A percentile compares a stretch with the other conserved stretches of the same genome.
phyloP scores from a whole-genome alignment of 2,888 invertebrate genomes.

The Eurytoma adleriae region DNA sequence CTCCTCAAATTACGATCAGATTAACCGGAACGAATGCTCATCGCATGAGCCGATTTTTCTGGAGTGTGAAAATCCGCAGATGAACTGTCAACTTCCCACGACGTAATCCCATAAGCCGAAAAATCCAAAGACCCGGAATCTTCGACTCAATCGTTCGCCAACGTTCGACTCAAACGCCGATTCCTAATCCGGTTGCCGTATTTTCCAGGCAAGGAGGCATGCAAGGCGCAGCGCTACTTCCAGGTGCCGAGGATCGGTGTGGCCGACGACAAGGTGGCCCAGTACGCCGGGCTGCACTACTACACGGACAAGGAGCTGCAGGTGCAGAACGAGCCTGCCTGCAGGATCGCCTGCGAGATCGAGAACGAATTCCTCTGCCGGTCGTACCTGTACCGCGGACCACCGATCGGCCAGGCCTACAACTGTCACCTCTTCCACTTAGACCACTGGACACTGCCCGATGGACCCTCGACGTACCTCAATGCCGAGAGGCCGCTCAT shows the following conservation, averaged over 20 bases:
- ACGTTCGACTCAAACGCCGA: too few relatives aligned
- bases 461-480: conserved; percentile 93
- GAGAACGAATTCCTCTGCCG: conserved; percentile 95
- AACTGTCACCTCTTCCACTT: conserved; percentile 95
- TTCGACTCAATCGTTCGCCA: too few relatives aligned
- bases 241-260: conserved; percentile 91
- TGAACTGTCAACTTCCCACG: too few relatives aligned
- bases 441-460: conserved; percentile 93
- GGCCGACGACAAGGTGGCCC: conserved; percentile 93
- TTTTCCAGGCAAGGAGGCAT: conserved; percentile 83
- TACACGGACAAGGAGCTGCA: conserved; percentile 95
- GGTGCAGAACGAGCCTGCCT: conserved; percentile 92
- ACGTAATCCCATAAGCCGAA: too few relatives aligned
- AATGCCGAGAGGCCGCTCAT: conserved; percentile 93
- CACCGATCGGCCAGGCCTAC: conserved; percentile 85
- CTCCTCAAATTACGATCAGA: too few relatives aligned
- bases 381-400: conserved; percentile 85
- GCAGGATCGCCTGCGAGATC: conserved; percentile 92
- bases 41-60: too few relatives aligned
- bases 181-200: too few relatives aligned
- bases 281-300: conserved; percentile 93
- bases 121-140: too few relatives aligned
- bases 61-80: too few relatives aligned
- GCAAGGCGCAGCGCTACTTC: conserved; percentile 89
- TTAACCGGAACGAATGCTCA: too few relatives aligned